phyloP scores from a whole-genome alignment of 2,113 vertebrate genomes.

The Tragelaphus imberbis region DNA sequence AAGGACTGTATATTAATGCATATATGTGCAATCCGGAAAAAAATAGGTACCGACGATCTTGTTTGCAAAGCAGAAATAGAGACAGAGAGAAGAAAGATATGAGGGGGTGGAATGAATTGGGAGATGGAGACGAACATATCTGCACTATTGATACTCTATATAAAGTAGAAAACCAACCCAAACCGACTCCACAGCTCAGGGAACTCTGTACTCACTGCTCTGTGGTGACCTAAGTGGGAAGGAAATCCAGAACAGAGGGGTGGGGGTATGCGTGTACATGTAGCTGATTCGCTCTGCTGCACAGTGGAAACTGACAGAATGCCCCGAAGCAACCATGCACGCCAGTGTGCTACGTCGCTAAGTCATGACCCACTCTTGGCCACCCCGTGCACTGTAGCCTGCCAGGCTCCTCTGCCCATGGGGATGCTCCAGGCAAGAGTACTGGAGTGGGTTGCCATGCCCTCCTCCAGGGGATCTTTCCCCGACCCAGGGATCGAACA shows the following conservation, averaged over 20 bases:
- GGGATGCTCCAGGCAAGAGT: neutral
- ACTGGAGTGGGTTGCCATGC: neutral
- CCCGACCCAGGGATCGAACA: accelerated
- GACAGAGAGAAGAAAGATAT: neutral
- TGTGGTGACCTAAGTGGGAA: neutral
- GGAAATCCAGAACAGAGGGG: neutral
- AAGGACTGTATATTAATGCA: neutral
- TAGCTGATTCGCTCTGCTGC: neutral
- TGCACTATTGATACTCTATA: neutral
- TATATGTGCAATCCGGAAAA: neutral
- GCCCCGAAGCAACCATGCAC: accelerated
- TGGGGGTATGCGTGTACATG: accelerated
- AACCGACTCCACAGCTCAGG: neutral
- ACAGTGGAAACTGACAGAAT: neutral
- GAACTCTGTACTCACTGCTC: no score
- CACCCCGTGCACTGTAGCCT: accelerated
- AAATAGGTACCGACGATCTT: accelerated
- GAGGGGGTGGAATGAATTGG: neutral
- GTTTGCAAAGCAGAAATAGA: neutral
- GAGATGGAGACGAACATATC: accelerated
- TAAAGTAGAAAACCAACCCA: neutral
- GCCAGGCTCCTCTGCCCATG: neutral
- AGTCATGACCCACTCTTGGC: neutral
- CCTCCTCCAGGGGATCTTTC: neutral
- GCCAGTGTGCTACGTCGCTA: accelerated